Evolutionary conservation across 2,888 invertebrate genomes (phyloP).

Genomic region (Acleris laterana): DNA sequence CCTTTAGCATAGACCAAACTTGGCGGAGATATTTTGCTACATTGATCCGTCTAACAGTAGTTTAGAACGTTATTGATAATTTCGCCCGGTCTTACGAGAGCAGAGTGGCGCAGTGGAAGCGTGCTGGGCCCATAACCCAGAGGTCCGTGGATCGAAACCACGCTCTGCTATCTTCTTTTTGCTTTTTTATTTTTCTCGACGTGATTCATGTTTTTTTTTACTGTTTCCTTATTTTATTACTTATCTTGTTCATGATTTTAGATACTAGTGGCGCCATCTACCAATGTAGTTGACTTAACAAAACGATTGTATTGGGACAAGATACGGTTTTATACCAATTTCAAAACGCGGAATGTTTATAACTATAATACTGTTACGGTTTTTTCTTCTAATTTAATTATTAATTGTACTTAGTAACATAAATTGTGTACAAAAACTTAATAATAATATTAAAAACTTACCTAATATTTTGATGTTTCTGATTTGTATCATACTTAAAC

Average conservation of each 20-base stretch:
- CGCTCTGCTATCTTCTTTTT: constrained; percentile 87
- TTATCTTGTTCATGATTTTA: background rate
- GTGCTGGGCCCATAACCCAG: constrained; percentile 95
- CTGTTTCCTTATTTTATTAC: background rate
- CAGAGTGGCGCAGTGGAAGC: constrained; percentile 94
- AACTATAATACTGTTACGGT: too few species aligned
- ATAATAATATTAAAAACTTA: too few species aligned
- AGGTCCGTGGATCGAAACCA: constrained; percentile 96
- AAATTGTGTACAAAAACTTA: too few species aligned
- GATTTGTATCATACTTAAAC: too few species aligned
- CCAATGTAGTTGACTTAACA: background rate
- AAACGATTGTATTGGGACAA: too few species aligned
- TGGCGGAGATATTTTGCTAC: background rate
- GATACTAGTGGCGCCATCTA: constrained; percentile 5
- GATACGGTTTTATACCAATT: too few species aligned
- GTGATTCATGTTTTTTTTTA: background rate
- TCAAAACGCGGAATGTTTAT: too few species aligned
- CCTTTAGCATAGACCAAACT: too few species aligned
- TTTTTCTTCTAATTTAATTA: too few species aligned
- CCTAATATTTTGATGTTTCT: too few species aligned
- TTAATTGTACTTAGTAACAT: too few species aligned
- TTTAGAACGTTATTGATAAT: constrained; percentile 41
- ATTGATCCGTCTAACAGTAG: background rate
- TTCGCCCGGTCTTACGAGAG: constrained; percentile 59
- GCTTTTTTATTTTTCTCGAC: constrained; percentile 30